Conservation (phyloP, 2,888 invertebrate species). For the Gortyna flavago region DNA sequence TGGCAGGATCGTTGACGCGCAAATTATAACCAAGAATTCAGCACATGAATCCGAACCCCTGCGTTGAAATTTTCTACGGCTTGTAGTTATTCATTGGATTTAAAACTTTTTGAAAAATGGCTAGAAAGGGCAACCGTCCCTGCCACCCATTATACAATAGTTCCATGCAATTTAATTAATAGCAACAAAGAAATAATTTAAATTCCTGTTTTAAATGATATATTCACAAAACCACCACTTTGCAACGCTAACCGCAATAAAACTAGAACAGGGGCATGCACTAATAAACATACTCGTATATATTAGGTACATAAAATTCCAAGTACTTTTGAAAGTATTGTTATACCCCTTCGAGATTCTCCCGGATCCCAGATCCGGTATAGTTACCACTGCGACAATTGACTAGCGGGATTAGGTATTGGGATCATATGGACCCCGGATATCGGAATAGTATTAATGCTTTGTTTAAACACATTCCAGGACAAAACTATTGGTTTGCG, state of each 20-base stretch:
- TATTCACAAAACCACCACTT: conserved; percentile 31
- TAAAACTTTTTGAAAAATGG: no score
- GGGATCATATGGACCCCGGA: conserved; percentile 49
- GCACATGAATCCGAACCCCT: no score
- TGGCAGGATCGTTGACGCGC: no score
- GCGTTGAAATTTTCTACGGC: no score
- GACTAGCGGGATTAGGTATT: conserved; percentile 70
- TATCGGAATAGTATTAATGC: conserved; percentile 60
- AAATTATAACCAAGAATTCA: no score
- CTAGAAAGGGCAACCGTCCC: no score
- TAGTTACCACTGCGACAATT: conserved; percentile 65
- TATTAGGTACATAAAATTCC: conserved; percentile 2
- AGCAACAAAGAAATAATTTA: background rate
- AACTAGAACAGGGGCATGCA: conserved; percentile 3
- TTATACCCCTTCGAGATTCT: background rate
- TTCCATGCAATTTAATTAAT: background rate
- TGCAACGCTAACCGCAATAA: conserved; percentile 14
- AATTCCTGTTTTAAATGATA: conserved; percentile 5
- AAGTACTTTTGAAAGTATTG: conserved; percentile 3
- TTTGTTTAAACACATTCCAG: conserved; percentile 62
- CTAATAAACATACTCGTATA: conserved; percentile 9
- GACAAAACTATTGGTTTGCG: conserved; percentile 42
- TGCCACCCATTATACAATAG: background rate
- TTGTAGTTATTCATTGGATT: no score
- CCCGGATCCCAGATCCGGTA: conserved; percentile 59